These are phyloP conservation scores for Calliphora vomitoria DNA, from an alignment of 2,888 invertebrate genomes.

Conservation along the genomic window DNA sequence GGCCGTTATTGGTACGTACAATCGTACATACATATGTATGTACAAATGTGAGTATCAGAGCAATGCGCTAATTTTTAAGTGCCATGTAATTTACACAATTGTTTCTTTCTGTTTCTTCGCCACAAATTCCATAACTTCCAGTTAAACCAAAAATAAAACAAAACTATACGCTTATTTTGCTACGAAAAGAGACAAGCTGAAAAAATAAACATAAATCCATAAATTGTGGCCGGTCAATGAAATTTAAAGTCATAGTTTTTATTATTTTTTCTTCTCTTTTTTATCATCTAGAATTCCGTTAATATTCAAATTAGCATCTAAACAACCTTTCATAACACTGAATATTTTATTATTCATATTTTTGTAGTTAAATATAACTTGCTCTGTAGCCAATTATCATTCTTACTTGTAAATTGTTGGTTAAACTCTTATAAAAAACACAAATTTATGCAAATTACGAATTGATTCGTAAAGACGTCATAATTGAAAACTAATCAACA, in stretches of 20 bases:
- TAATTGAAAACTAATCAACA: background rate
- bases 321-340: background rate
- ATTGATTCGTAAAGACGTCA: background rate
- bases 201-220: conserved; percentile 4
- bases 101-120: conserved; percentile 20
- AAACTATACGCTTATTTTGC: background rate
- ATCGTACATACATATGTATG: too few relatives aligned
- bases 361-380: background rate
- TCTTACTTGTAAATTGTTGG: conserved; percentile 6
- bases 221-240: conserved; percentile 23
- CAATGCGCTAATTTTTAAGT: conserved; percentile 62
- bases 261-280: background rate
- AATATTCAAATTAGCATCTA: background rate
- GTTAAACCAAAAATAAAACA: background rate
- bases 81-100: conserved; percentile 63
- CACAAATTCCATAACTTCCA: conserved; percentile 5
- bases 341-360: conserved; percentile 24
- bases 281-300: conserved; percentile 31
- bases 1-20: background rate
- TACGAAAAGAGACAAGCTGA: background rate
- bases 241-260: conserved; percentile 30
- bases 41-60: background rate
- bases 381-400: conserved; percentile 22
- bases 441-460: conserved; percentile 1
- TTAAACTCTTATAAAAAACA: background rate